Base-by-base conservation (phyloP, 2,888 invertebrate genomes). In the Oxystoma pomonae region DNA sequence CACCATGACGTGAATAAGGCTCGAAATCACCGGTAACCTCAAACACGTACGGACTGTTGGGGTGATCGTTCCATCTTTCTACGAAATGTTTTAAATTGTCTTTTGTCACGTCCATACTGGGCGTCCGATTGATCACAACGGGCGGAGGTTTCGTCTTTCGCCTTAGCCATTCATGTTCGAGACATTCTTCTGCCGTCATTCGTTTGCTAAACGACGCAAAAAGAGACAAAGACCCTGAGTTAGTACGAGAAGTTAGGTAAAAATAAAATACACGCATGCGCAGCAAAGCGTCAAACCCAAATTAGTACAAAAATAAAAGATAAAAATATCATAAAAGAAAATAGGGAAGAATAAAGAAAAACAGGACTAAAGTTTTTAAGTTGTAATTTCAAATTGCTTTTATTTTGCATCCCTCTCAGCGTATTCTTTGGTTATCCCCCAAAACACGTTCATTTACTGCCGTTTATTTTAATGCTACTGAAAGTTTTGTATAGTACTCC, bases 51-150 rank as follows among this genome's bases (percentile, higher is more conserved):
- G 94, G 93, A 55, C 92, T 92, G 80, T 92, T 90, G 0, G 92
- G 92, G 77, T 93, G 92, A 73, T 93, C 92, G 74, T 91, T 89
- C 93, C 94, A 94, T 63, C 94, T 85, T 75, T 92, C 93, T 59
- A 94, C 93, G 81, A 94, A 94, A 72, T 88, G 84, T 72, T 89
- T 85, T 59, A 94, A 83, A 81, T 94, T 93, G 78, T 92, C 92
- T 84, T 94, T 93, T 67, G 92, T 86, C 70, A 89, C 85, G 76
- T 89, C 89, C 76, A 90, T 83, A 71, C 82, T 69, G 76, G 82
- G 71, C 3, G 73, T 75, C 56, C 73, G 72, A 49, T 62, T 62
- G 17, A 60, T 16, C 12, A 35, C 12, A 3, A 12, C 3, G 5
- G 12, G 12, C 5, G 12, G 3, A 22, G 79, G 76, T 9, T 67